Percentiles rank a stretch among this genome's conserved stretches.
Evolutionary conservation across 92 coral and sea anemone species (phyloP).

Genomic region (Desmophyllum pertusum): DNA sequence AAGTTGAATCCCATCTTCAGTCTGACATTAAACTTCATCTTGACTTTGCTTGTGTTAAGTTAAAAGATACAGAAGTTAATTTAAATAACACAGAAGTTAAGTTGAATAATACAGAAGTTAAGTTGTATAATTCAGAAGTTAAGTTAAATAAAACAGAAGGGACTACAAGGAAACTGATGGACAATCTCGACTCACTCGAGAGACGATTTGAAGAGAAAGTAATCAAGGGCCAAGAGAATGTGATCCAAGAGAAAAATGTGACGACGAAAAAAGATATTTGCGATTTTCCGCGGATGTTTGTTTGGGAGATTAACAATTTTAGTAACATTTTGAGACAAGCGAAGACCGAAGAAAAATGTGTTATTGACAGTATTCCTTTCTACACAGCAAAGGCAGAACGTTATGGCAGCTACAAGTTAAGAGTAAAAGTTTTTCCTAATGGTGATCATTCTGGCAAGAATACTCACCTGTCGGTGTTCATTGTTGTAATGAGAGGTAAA

Average conservation of each 20-base stretch:
- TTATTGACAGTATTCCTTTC: conserved; percentile 32
- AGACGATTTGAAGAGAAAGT: conserved; percentile 3
- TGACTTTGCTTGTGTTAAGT: conserved; percentile 10
- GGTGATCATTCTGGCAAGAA: not conserved
- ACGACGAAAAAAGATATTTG: not conserved
- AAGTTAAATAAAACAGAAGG: not conserved
- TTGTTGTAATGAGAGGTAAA: conserved; percentile 55
- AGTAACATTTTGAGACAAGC: conserved; percentile 3
- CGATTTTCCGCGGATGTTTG: not conserved
- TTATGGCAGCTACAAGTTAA: conserved; percentile 61
- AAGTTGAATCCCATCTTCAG: conserved; percentile 3
- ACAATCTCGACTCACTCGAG: not conserved
- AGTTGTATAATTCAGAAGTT: not conserved
- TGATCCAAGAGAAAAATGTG: not conserved
- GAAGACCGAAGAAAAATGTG: conserved; percentile 7
- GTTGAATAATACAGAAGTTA: not conserved
- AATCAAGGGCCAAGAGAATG: not conserved
- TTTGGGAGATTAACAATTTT: conserved; percentile 50
- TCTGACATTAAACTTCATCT: not conserved
- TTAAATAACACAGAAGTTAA: not conserved
- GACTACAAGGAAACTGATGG: not conserved
- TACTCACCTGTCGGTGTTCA: conserved; percentile 39
- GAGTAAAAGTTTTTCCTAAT: conserved; percentile 16
- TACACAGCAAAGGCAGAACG: conserved; percentile 53
- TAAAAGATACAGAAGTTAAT: no score